Evolutionary conservation across 2,888 invertebrate genomes (phyloP).

Genomic region (Tuberolachnus salignus): DNA sequence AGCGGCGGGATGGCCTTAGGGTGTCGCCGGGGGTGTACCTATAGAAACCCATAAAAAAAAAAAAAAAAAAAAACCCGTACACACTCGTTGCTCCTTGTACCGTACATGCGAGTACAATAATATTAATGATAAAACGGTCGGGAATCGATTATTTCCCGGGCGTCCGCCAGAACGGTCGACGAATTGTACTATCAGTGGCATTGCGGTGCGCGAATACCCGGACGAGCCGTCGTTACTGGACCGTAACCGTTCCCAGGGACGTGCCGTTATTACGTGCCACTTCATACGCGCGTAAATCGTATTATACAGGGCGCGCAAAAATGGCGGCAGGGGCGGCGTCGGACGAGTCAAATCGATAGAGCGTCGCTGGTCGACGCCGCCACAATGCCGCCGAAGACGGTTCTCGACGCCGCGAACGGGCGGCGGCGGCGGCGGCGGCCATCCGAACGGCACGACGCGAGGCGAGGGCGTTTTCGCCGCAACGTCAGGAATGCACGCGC

Average conservation of each 20-base stretch:
- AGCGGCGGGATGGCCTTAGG: too few relatives aligned
- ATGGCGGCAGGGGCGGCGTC: neutral
- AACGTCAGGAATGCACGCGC: too few relatives aligned
- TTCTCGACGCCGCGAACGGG: neutral
- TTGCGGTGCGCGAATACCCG: neutral
- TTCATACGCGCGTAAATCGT: neutral
- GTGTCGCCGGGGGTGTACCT: too few relatives aligned
- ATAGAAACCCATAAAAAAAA: too few relatives aligned
- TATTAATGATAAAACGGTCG: too few relatives aligned
- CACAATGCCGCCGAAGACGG: neutral
- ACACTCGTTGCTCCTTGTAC: too few relatives aligned
- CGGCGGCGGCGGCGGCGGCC: neutral
- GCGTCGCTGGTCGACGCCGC: neutral
- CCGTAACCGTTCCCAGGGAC: neutral
- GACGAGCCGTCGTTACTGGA: neutral
- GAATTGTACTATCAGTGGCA: too few relatives aligned
- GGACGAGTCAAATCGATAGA: conserved; percentile 29
- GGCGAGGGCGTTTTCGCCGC: too few relatives aligned
- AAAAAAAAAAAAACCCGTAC: too few relatives aligned
- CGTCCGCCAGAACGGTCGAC: too few relatives aligned
- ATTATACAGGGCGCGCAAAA: neutral
- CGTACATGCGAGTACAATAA: too few relatives aligned
- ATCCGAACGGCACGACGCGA: neutral
- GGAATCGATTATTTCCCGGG: too few relatives aligned
- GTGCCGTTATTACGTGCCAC: neutral